Evolutionary conservation across 2,888 invertebrate species (phyloP).

Genomic region (Nysson spinosus): DNA sequence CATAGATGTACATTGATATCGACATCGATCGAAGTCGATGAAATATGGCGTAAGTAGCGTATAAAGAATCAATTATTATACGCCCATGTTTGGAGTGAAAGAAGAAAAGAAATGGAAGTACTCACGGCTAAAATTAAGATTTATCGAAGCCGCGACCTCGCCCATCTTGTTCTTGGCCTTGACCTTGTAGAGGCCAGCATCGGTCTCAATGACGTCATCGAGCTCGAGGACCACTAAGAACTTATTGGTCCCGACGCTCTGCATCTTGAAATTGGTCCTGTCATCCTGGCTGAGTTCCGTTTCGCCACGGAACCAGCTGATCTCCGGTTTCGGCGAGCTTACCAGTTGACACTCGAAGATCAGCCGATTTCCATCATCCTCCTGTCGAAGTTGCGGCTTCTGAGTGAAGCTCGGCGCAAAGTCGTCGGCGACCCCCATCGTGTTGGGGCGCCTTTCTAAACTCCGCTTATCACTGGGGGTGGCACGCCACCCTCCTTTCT

Average conservation of each 20-base stretch:
- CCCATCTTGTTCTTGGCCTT: constrained; percentile 98
- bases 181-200: constrained; percentile 97
- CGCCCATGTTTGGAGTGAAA: neutral
- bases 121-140: constrained; percentile 98
- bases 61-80: too few relatives aligned
- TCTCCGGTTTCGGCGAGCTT: constrained; percentile 92
- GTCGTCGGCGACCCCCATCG: constrained; percentile 93
- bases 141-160: constrained; percentile 97
- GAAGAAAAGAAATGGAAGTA: constrained; percentile 68
- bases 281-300: constrained; percentile 89
- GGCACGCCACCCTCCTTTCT: constrained; percentile 32
- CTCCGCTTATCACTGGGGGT: constrained; percentile 30
- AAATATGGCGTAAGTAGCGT: too few relatives aligned
- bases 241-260: constrained; percentile 90
- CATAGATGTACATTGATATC: neutral
- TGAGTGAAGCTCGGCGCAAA: constrained; percentile 99
- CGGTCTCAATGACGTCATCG: constrained; percentile 96
- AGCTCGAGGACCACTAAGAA: constrained; percentile 94
- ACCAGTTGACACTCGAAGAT: constrained; percentile 96
- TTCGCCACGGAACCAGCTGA: constrained; percentile 94
- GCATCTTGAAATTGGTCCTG: constrained; percentile 92
- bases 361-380: constrained; percentile 96
- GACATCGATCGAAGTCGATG: too few relatives aligned
- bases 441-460: constrained; percentile 60
- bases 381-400: constrained; percentile 97